Conservation (phyloP, 1,140 invertebrate species). For the Elysia chlorotica region DNA sequence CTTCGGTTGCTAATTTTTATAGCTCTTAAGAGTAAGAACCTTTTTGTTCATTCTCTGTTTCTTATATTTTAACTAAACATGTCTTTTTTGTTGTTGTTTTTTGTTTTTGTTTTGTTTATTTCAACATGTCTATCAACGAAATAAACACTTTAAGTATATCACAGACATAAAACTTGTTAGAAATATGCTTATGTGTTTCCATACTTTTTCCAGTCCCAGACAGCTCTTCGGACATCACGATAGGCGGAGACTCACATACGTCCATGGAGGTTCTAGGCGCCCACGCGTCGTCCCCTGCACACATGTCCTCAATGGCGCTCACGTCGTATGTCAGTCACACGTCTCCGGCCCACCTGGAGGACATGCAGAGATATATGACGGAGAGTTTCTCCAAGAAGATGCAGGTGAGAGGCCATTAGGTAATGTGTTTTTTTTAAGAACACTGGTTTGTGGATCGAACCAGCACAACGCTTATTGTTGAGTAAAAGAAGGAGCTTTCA, state of each 20-base stretch:
- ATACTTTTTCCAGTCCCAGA: neutral
- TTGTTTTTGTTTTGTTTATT: neutral
- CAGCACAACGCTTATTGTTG: too few relatives aligned
- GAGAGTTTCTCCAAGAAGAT: slow-evolving; percentile 76
- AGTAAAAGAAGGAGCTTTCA: too few relatives aligned
- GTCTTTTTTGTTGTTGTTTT: neutral
- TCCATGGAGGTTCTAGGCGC: slow-evolving; percentile 16
- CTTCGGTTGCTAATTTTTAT: too few relatives aligned
- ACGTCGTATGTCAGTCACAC: too few relatives aligned
- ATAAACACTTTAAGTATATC: neutral
- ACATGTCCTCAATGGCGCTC: too few relatives aligned
- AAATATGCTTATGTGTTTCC: neutral
- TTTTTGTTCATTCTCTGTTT: neutral
- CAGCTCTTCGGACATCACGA: neutral
- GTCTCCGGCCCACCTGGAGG: slow-evolving; percentile 1
- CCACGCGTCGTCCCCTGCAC: too few relatives aligned
- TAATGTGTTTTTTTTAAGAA: neutral
- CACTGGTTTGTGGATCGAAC: neutral
- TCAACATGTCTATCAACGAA: neutral
- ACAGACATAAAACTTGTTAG: neutral
- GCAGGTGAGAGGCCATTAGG: slow-evolving; percentile 28
- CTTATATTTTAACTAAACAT: neutral
- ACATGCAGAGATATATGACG: slow-evolving; percentile 69
- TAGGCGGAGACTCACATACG: slow-evolving; percentile 2
- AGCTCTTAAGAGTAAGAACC: too few relatives aligned